A percentile compares a stretch with the other conserved stretches of the same genome.
Conservation (phyloP, 2,888 invertebrate genomes). For the Platypus cylindrus region DNA sequence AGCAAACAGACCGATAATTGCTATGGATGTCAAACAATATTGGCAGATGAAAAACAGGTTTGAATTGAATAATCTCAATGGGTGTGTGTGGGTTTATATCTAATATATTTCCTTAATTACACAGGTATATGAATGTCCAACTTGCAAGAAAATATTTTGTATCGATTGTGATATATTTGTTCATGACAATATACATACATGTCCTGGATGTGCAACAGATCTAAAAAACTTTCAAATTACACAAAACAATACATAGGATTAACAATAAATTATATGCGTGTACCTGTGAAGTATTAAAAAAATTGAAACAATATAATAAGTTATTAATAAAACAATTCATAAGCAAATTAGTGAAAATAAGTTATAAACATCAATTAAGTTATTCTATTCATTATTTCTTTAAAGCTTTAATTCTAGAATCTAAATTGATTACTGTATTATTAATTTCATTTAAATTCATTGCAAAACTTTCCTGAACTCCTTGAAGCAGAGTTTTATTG, state of each 20-base stretch:
- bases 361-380: no score
- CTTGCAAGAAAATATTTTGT: slow-evolving; percentile 74
- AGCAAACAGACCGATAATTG: slow-evolving; percentile 49
- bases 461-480: slow-evolving; percentile 70
- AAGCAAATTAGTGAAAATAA: background rate
- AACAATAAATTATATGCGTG: background rate
- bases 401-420: slow-evolving; percentile 54
- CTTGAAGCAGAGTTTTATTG: slow-evolving; percentile 63
- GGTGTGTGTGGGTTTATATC: no score
- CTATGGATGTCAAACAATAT: slow-evolving; percentile 62
- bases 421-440: slow-evolving; percentile 60
- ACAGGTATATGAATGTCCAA: slow-evolving; percentile 68
- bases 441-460: slow-evolving; percentile 67
- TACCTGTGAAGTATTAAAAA: no score
- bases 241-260: slow-evolving; percentile 22
- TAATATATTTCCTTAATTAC: no score
- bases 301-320: background rate
- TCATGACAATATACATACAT: slow-evolving; percentile 87
- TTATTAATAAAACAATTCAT: slow-evolving; percentile 1
- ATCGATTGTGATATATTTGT: slow-evolving; percentile 92
- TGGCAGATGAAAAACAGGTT: slow-evolving; percentile 52
- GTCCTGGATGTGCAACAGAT: slow-evolving; percentile 88
- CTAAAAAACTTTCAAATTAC: slow-evolving; percentile 36
- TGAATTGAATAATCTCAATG: no score
- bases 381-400: slow-evolving; percentile 36